These are phyloP conservation scores for Luscinia megarhynchos DNA, from an alignment of 2,797 vertebrate species.

Conservation along the genomic window DNA sequence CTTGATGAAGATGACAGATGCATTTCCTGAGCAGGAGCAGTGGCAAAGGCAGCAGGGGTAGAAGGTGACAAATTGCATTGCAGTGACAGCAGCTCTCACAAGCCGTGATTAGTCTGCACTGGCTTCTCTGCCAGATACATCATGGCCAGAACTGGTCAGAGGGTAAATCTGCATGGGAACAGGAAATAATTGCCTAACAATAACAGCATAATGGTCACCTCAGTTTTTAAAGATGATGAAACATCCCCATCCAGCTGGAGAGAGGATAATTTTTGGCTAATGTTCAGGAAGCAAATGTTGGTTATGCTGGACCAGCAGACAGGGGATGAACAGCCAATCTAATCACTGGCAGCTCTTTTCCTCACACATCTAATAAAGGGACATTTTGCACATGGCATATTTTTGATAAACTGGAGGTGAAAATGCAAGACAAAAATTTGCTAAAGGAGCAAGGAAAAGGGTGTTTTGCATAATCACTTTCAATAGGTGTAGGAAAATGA, in stretches of 20 bases:
- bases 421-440: not conserved
- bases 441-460: not conserved
- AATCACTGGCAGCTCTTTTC: not conserved
- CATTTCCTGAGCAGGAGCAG: not conserved
- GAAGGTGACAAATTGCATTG: not conserved
- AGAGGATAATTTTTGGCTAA: slow-evolving; percentile 29
- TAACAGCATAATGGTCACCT: slow-evolving; percentile 51
- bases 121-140: not conserved
- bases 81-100: not conserved
- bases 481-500: not conserved
- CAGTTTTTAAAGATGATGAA: slow-evolving; percentile 57
- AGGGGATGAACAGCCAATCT: not conserved
- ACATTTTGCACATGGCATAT: not conserved
- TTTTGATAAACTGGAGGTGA: not conserved
- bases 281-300: slow-evolving; percentile 4
- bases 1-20: not conserved
- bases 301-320: not conserved
- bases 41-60: not conserved
- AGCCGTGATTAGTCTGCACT: not conserved
- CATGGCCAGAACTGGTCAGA: not conserved
- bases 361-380: not conserved
- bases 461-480: not conserved
- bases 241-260: slow-evolving; percentile 30
- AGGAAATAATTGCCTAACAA: slow-evolving; percentile 51
- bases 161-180: slow-evolving; percentile 4